Evolutionary conservation across 2,888 invertebrate genomes (phyloP).

Genomic region (Lydus trimaculatus): DNA sequence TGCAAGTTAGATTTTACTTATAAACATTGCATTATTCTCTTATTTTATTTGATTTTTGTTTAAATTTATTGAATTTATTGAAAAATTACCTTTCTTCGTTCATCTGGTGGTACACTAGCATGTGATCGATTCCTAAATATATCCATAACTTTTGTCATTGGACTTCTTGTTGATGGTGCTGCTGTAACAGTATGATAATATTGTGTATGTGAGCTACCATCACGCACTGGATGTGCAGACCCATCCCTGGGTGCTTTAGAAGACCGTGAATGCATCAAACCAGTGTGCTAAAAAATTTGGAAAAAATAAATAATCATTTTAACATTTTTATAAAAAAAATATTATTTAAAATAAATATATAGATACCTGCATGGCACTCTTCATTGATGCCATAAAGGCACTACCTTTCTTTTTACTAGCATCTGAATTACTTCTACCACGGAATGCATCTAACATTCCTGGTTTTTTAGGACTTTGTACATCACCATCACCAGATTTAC

Average conservation of each 20-base stretch:
- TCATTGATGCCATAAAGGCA: conserved; percentile 85
- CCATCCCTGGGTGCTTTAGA: conserved; percentile 67
- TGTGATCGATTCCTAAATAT: conserved; percentile 83
- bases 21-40: no score
- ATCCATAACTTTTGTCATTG: conserved; percentile 92
- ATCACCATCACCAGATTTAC: conserved; percentile 55
- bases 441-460: conserved; percentile 77
- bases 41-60: not conserved
- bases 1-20: no score
- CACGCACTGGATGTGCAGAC: conserved; percentile 72
- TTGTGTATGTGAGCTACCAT: conserved; percentile 66
- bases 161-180: conserved; percentile 70
- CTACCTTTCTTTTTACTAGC: conserved; percentile 69
- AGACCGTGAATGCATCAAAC: conserved; percentile 61
- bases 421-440: conserved; percentile 79
- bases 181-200: conserved; percentile 79
- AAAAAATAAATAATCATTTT: not conserved
- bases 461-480: conserved; percentile 63
- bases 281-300: conserved; percentile 60
- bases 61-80: not conserved
- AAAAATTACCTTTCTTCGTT: conserved; percentile 72
- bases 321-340: not conserved
- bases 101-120: conserved; percentile 73
- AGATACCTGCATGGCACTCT: conserved; percentile 79
- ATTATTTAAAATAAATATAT: not conserved